Conservation (phyloP, 2,113 vertebrate genomes). For the Daphoenositta chrysoptera region DNA sequence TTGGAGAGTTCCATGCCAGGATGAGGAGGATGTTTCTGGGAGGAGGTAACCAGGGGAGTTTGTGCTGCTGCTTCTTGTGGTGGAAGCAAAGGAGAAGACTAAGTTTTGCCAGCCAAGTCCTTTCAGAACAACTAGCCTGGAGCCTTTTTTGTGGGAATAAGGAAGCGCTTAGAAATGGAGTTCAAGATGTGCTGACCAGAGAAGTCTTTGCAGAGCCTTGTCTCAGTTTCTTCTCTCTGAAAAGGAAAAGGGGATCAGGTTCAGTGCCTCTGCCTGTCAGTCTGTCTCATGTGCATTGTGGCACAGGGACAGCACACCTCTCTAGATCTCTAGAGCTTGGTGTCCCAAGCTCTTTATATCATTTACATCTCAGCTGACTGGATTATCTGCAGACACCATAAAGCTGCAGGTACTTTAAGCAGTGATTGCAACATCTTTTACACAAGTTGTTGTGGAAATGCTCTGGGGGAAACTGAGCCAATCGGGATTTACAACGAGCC, state of each 20-base stretch:
- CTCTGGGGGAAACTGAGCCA: background rate
- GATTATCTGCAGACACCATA: background rate
- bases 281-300: accelerated
- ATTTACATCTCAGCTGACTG: background rate
- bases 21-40: background rate
- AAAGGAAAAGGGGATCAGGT: background rate
- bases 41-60: background rate
- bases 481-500: accelerated
- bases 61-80: background rate
- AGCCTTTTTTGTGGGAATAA: background rate
- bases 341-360: background rate
- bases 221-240: background rate
- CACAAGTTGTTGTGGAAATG: background rate
- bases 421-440: background rate
- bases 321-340: too few species aligned
- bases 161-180: background rate
- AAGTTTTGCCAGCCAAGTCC: background rate
- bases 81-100: background rate
- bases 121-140: background rate
- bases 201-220: background rate
- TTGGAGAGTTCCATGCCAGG: background rate
- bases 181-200: background rate
- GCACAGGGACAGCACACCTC: background rate
- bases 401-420: background rate
- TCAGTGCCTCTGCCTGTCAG: background rate